Evolutionary conservation across 2,113 vertebrate species (phyloP).

Genomic region (Tympanuchus pallidicinctus): DNA sequence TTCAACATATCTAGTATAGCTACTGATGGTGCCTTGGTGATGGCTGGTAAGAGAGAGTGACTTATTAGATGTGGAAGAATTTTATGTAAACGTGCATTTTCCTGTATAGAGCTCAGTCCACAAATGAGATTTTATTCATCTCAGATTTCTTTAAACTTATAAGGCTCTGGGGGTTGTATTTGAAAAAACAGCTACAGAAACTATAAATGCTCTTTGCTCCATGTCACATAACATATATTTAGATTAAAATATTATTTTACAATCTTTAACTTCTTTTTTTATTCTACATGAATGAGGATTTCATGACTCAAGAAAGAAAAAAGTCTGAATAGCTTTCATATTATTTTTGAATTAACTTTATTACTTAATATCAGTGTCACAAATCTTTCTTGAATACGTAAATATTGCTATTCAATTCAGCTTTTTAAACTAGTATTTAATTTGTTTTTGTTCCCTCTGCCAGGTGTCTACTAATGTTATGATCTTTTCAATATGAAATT

Average conservation of each 20-base stretch:
- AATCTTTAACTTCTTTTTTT: not conserved
- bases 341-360: not conserved
- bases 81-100: not conserved
- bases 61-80: not conserved
- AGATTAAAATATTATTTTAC: not conserved
- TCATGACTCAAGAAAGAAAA: not conserved
- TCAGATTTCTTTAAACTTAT: not conserved
- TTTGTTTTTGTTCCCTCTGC: not conserved
- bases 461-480: constrained; percentile 13
- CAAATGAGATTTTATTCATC: not conserved
- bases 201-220: not conserved
- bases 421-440: not conserved
- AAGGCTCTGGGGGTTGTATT: not conserved
- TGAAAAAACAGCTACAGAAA: not conserved
- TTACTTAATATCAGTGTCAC: not conserved
- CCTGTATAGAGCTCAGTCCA: not conserved
- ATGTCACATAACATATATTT: not conserved
- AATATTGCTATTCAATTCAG: not conserved
- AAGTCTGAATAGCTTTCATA: not conserved
- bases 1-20: no score
- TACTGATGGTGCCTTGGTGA: no score
- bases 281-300: not conserved
- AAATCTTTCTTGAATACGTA: not conserved
- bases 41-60: no score
- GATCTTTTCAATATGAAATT: constrained; percentile 51